Percentiles rank a stretch among this genome's conserved stretches.
Evolutionary conservation across 92 coral and sea anemone genomes (phyloP).

Genomic region (Epizoanthus stellaris): DNA sequence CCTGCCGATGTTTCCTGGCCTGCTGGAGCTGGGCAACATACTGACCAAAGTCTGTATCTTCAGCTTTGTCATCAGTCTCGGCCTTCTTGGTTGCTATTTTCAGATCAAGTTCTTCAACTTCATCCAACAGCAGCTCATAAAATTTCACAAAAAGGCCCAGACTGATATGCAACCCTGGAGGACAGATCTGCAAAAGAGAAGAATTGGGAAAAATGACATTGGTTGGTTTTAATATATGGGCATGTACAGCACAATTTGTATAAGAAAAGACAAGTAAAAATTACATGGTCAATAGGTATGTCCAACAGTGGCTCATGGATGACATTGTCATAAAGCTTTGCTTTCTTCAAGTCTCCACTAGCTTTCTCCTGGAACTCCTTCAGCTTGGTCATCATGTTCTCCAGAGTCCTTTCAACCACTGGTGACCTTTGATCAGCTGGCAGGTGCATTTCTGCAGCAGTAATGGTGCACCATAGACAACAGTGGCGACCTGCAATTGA

Average conservation of each 20-base stretch:
- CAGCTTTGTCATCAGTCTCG: conserved; percentile 32
- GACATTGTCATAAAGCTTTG: conserved; percentile 17
- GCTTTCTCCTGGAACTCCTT: conserved; percentile 15
- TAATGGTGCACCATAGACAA: neutral
- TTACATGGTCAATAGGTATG: conserved; percentile 17
- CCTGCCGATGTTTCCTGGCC: conserved; percentile 24
- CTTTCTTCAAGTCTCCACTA: conserved; percentile 3
- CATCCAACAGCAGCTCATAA: neutral
- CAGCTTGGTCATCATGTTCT: conserved; percentile 3
- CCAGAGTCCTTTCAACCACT: conserved; percentile 12
- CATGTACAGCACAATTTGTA: neutral
- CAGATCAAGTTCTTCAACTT: conserved; percentile 7
- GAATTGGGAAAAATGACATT: neutral
- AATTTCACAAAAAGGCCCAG: no score
- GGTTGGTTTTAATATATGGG: neutral
- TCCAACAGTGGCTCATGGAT: conserved; percentile 28
- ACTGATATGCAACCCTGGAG: conserved; percentile 21
- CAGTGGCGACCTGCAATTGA: neutral
- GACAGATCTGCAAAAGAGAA: conserved; percentile 1
- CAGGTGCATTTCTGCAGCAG: conserved; percentile 1
- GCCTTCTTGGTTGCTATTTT: conserved; percentile 36
- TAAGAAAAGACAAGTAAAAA: neutral
- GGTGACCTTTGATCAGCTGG: conserved; percentile 3
- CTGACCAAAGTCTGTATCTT: conserved; percentile 27
- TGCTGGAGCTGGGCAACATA: conserved; percentile 4